Evolutionary conservation across 30 jellyfish, hydroid and myxozoan species (phyloP).

Genomic region (Hydractinia symbiolongicarpus): DNA sequence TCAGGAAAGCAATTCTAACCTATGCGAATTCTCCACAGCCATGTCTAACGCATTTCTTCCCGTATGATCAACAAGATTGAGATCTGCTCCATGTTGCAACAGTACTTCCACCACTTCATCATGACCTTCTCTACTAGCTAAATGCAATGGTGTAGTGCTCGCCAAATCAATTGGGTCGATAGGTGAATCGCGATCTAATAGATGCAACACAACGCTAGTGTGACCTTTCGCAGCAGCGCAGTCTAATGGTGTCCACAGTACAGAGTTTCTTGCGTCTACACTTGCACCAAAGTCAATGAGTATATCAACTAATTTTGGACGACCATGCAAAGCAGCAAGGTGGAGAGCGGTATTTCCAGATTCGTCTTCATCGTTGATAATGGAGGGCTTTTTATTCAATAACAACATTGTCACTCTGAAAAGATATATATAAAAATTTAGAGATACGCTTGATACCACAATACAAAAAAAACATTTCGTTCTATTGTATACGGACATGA

Average conservation of each 20-base stretch:
- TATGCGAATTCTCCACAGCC: conserved; percentile 92
- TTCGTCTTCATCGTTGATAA: conserved; percentile 61
- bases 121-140: conserved; percentile 91
- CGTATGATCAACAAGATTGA: conserved; percentile 71
- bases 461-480: not conserved
- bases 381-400: conserved; percentile 44
- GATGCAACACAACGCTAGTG: conserved; percentile 51
- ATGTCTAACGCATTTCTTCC: conserved; percentile 90
- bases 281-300: conserved; percentile 58
- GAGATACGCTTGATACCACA: not conserved
- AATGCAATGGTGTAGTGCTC: conserved; percentile 90
- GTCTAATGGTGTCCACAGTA: conserved; percentile 77
- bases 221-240: conserved; percentile 78
- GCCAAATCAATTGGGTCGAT: conserved; percentile 88
- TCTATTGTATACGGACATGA: too few species aligned
- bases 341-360: conserved; percentile 71
- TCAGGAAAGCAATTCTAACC: conserved; percentile 26
- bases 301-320: conserved; percentile 34
- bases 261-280: conserved; percentile 52
- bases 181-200: conserved; percentile 84
- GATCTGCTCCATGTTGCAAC: conserved; percentile 89
- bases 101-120: conserved; percentile 58
- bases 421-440: not conserved
- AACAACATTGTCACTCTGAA: conserved; percentile 46
- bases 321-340: conserved; percentile 67